Base-by-base conservation (phyloP, 2,113 vertebrate species). In the Carassius auratus region DNA sequence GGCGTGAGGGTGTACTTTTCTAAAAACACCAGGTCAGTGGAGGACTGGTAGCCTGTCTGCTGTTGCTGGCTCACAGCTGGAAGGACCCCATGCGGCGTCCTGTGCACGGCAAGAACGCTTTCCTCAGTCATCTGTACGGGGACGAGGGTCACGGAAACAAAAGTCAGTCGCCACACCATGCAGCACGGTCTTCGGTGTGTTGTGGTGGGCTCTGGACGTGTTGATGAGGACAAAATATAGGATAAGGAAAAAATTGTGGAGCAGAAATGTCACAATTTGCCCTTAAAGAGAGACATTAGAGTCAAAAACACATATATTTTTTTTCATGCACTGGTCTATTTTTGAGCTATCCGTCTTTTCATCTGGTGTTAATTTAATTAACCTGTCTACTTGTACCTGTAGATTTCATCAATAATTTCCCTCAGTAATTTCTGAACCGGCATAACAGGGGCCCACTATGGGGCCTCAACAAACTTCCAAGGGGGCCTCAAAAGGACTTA, bases 1-100 rank as follows among this genome's bases (percentile, higher is more conserved):
- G 97, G 97, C 42, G 95, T 97, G 15, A 99, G 95, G 2, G 97
- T 97, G 48, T 98, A 99, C 81, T 99, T 99, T 88, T 99, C 98
- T 15, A 99, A 92, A 90, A 99, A 99, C 0, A 96, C 95, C 23
- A 99, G 91, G 76, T 99, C 98, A 0, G 97, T 86, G 0, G 96
- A 88, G 0, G 95, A 93, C 73, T 96, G 97, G 87, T 97, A 99
- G 73, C 95, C 52, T 0, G 96, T 57, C 59, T 96, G 92, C 81
- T 94, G 95, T n/a, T 91, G 95, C 0, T 89, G 61, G 79, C 88
- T 92, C 74, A 91, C 82, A 15, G 83, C 68, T n/a, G 94, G 92
- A 80, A 96, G 92, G 14, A 95, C 89, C 42, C 91, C 84, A 2
- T 96, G 96, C 8, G 94, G 78, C 1, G 92, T 8, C 0, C 92